Base-by-base conservation (phyloP, 1,140 invertebrate species). In the Orius laevigatus region DNA sequence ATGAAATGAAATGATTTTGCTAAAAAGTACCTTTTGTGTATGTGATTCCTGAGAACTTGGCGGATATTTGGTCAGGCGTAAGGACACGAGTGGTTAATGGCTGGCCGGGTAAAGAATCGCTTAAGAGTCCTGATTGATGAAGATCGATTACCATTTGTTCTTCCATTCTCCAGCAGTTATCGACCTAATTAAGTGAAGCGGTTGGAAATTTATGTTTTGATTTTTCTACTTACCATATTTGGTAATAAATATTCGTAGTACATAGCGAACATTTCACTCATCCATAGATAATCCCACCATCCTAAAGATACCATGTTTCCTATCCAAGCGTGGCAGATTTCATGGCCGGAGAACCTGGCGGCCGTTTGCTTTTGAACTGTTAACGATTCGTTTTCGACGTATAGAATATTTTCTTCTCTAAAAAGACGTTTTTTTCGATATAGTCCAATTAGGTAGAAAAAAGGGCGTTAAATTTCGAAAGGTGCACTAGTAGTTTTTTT, bases 21-120 rank as follows among this genome's bases (percentile, higher is more conserved):
- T 2, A 8, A 40, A 38, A 25, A 2, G n/a, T 54, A 54, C 82
- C 85, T 73, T 94, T 94, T 1, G 67, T 70, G 59, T 94, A 94
- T 0, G 84, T 84, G 25, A 93, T 88, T 2, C 72, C 70, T 82
- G 60, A 92, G 93, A 42, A 86, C 79, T 61, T 79, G 74, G 34
- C 73, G 72, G 48, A 35, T 1, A 93, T 89, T 64, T 91, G 77
- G 9, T 68, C 67, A 1, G 79, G 79, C 52, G 78, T 76, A 3
- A 70, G 58, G 2, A 92, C 83, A 15, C 73, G 65, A 1, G 79
- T 63, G 0, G 73, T 74, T 34, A 84, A 72, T 0, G 79, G 69
- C 55, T 88, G 82, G 1, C 82, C 85, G 5, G 78, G 70, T 1
- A 83, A 65, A 8, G 78, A 70, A 63, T 95, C 90, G 3, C 72